phyloP scores from a whole-genome alignment of 2,797 vertebrate genomes.

The Valencia hispanica region DNA sequence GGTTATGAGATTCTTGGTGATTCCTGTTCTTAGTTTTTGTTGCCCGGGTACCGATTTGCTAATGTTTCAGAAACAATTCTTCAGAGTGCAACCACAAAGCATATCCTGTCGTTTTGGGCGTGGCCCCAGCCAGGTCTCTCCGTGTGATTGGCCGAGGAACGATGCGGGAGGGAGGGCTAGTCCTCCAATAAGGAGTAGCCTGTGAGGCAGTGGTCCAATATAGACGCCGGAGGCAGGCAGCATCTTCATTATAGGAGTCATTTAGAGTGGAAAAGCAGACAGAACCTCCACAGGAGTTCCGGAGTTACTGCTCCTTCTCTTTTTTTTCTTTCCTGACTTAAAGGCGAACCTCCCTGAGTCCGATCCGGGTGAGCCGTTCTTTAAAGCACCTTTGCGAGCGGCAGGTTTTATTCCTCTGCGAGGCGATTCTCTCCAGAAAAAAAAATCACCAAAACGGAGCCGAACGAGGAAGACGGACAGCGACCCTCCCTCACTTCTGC shows the following conservation, averaged over 20 bases:
- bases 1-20: background rate
- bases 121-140: constrained; percentile 14
- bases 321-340: background rate
- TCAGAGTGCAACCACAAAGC: constrained; percentile 16
- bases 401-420: constrained; percentile 16
- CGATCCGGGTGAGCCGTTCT: background rate
- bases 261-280: constrained; percentile 46
- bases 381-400: constrained; percentile 10
- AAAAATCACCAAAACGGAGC: constrained; percentile 61
- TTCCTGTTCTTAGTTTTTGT: background rate
- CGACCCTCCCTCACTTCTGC: constrained; percentile 72
- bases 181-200: constrained; percentile 63
- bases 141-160: constrained; percentile 50
- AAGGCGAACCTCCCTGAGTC: background rate
- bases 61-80: background rate
- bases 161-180: constrained; percentile 22
- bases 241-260: constrained; percentile 72
- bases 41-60: background rate
- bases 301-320: constrained; percentile 48
- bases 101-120: constrained; percentile 40
- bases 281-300: constrained; percentile 46
- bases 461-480: constrained; percentile 62
- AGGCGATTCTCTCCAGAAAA: constrained; percentile 50
- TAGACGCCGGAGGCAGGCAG: constrained; percentile 71
- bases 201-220: constrained; percentile 63